Base-by-base conservation (phyloP, 2,113 vertebrate species). In the Tenebrosternarchus preto region DNA sequence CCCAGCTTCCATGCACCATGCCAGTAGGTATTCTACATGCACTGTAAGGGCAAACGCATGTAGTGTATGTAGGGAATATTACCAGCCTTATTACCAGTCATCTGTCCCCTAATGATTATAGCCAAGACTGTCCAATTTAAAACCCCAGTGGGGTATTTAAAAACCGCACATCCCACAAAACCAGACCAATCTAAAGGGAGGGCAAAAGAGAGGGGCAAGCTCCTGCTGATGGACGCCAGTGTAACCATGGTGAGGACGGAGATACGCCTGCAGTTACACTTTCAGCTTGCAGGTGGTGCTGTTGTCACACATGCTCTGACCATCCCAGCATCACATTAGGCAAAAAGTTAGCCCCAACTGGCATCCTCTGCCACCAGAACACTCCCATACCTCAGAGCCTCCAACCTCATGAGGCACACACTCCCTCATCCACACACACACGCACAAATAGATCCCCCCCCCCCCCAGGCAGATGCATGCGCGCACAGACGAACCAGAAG, bases 251-350 rank as follows among this genome's bases (percentile, higher is more conserved):
- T 59, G 9, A 12, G 9, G 43, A 50, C 12, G 67, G 33, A 22
- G 31, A 31, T 27, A 53, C 64, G 73, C 33, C 25, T 91, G 91
- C 83, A 92, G 86, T 91, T 81, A 85, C 85, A 72, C 0, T 73
- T 81, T 71, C 70, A 74, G 60, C 88, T 73, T 86, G 89, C 91
- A 92, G 92, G 87, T 90, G 92, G 93, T 86, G 91, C 92, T 92
- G 89, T 91, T 92, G 90, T 87, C 83, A 84, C 59, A 81, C 67
- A 71, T 64, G 72, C 80, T 19, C 64, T 36, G 71, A 17, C 50
- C 39, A 72, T 31, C 16, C n/a, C 29, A 75, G 17, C 67, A 39
- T 55, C 56, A 6, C 1, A 53, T 17, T 50, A 31, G 57, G 61
- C 25, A 60, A 66, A 78, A 70, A 1, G n/a, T 27, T 63, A n/a